phyloP scores from a whole-genome alignment of 2,888 invertebrate species.

The Metellina segmentata region DNA sequence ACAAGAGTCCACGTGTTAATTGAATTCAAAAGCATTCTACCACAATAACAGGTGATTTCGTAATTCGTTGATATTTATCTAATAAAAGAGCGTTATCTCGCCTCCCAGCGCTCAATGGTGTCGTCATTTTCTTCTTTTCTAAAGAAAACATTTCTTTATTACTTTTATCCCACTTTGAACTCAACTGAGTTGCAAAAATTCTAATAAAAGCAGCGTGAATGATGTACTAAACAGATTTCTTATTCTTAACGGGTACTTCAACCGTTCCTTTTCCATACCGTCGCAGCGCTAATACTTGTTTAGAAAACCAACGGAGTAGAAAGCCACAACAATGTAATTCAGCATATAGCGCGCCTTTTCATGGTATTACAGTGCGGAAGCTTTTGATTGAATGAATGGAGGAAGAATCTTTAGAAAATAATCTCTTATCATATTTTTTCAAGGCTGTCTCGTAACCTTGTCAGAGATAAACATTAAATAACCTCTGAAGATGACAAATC shows the following conservation, averaged over 20 bases:
- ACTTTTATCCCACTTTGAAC: not conserved
- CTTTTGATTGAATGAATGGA: slow-evolving; percentile 36
- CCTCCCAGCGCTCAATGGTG: not conserved
- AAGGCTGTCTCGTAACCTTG: slow-evolving; percentile 59
- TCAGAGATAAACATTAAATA: not conserved
- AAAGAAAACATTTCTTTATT: not conserved
- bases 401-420: slow-evolving; percentile 33
- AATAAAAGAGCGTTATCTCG: not conserved
- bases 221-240: not conserved
- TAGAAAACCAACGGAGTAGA: slow-evolving; percentile 43
- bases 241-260: not conserved
- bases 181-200: not conserved
- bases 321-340: slow-evolving; percentile 21
- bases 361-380: slow-evolving; percentile 12
- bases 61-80: not conserved
- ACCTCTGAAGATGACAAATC: not conserved
- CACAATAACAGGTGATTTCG: not conserved
- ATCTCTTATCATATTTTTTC: slow-evolving; percentile 42
- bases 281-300: slow-evolving; percentile 2
- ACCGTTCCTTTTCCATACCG: not conserved
- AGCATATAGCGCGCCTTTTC: slow-evolving; percentile 1
- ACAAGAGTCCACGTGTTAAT: too few species aligned
- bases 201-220: not conserved
- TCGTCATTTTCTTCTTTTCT: not conserved
- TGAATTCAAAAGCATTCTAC: too few species aligned